Conservation (phyloP, 2,113 vertebrate genomes). For the Neofelis nebulosa region DNA sequence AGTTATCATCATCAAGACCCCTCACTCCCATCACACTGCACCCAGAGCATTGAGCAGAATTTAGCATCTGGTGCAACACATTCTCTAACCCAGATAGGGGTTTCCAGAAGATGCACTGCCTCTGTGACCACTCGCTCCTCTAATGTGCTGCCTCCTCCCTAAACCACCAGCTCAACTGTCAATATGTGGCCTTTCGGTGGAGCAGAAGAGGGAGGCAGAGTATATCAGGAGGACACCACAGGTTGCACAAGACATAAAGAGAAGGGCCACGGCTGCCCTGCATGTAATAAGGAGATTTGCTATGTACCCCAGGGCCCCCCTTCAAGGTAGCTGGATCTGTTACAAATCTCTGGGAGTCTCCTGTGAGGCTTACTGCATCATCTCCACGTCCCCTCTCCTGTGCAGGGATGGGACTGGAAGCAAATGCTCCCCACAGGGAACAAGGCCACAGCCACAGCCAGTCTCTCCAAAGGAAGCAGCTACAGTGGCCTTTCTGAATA, state of each 20-base stretch:
- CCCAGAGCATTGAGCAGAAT: neutral
- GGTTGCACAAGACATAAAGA: neutral
- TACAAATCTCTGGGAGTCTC: neutral
- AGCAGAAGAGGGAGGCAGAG: neutral
- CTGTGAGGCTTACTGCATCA: accelerated
- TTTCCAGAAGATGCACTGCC: neutral
- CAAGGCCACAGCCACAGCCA: neutral
- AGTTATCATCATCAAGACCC: too few species aligned
- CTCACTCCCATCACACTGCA: neutral
- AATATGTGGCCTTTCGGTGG: neutral
- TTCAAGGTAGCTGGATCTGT: neutral
- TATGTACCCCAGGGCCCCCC: neutral
- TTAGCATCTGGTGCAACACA: neutral
- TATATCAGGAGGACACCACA: neutral
- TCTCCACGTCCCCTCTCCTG: neutral
- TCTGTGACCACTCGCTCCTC: neutral
- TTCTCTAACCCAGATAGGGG: neutral
- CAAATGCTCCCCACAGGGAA: neutral
- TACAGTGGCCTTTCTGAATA: neutral
- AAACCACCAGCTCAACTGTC: neutral
- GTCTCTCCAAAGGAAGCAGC: neutral
- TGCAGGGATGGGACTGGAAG: neutral
- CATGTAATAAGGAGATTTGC: neutral
- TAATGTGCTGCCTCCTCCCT: neutral
- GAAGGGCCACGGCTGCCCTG: neutral